Conservation (phyloP, 2,113 vertebrate species). For the Notarius quadriscutis region DNA sequence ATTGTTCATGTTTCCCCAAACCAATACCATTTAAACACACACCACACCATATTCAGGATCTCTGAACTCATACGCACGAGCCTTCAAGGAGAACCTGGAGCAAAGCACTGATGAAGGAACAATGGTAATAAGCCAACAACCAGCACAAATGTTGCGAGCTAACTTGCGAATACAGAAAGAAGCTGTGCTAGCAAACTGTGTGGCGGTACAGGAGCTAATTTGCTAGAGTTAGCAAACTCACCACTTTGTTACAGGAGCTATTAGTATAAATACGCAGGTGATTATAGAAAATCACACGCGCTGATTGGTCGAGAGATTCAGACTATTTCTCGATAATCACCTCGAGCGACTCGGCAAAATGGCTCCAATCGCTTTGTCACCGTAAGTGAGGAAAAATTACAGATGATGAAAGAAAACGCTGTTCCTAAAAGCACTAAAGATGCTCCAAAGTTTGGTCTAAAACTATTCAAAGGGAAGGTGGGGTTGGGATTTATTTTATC, state of each 20-base stretch:
- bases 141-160: neutral
- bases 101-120: neutral
- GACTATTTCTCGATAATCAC: no score
- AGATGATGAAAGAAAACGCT: no score
- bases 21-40: neutral
- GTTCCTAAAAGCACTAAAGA: no score
- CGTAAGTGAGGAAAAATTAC: neutral
- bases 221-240: neutral
- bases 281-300: no score
- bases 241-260: neutral
- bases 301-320: no score
- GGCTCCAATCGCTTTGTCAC: neutral
- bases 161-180: neutral
- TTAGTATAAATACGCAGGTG: no score
- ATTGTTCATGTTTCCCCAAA: neutral
- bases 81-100: neutral
- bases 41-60: neutral
- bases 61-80: neutral
- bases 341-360: no score
- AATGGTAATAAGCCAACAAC: neutral
- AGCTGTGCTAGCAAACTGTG: neutral
- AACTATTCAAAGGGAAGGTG: no score
- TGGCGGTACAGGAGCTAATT: no score
- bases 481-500: no score
- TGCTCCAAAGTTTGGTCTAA: no score